phyloP scores from a whole-genome alignment of 2,797 vertebrate species.

The Pipistrellus nathusii region DNA sequence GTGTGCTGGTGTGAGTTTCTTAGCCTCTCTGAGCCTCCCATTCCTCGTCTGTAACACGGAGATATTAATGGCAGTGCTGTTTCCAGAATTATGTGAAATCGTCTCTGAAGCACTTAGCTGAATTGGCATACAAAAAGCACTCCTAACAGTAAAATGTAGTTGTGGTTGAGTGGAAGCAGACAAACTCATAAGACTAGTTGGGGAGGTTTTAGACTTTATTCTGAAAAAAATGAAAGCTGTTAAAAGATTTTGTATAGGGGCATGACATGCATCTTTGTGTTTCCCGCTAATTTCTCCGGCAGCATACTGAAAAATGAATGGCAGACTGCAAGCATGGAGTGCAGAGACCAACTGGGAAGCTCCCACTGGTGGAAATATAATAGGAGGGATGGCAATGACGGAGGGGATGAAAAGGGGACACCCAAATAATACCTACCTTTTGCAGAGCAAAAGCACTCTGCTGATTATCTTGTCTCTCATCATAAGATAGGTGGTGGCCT shows the following conservation, averaged over 20 bases:
- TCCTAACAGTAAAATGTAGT: background rate
- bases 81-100: background rate
- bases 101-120: background rate
- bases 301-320: background rate
- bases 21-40: background rate
- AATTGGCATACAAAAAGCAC: background rate
- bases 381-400: background rate
- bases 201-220: conserved; percentile 2
- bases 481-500: background rate
- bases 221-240: background rate
- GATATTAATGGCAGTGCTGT: background rate
- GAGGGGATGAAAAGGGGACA: background rate
- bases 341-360: background rate
- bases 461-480: background rate
- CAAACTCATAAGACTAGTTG: background rate
- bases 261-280: background rate
- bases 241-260: background rate
- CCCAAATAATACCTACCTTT: background rate
- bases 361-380: background rate
- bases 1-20: background rate
- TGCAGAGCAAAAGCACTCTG: background rate
- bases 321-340: background rate
- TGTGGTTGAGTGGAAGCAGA: background rate
- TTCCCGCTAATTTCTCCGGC: background rate
- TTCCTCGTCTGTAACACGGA: background rate